Base-by-base conservation (phyloP, 1,140 invertebrate species). In the Coboldia fuscipes region DNA sequence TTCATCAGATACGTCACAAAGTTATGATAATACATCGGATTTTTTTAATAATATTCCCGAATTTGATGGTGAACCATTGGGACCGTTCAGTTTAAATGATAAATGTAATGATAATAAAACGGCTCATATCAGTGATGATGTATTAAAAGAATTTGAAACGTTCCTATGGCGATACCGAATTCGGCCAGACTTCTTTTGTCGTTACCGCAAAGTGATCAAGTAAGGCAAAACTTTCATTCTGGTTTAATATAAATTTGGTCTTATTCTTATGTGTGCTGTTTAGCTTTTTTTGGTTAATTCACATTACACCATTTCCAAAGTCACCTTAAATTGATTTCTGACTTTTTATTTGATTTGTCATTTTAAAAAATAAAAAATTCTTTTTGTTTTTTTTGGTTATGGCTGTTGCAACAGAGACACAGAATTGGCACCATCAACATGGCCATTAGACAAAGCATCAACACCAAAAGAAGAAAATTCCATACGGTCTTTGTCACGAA, bases 131-230 rank as follows among this genome's bases (percentile, higher is more conserved):
- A 63, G 34, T 46, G 63, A 38, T 13, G 58, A 62, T 21, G 58
- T 65, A 22, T 48, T 71, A 36, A 56, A 59, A n/a, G 58, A 62
- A 37, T 72, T 66, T 43, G 66, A 71, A 43, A 63, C 68, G 37
- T 70, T 71, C 44, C 57, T 73, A 4, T 61, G 61, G 35, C 58
- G 60, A n/a, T 55, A 72, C 48, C 56, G 65, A 36, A 72, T 72
- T 47, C 61, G 61, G 27, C 67, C 70, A 0, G 68, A 72, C 34
- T 69, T 72, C 42, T 71, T 73, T 45, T 72, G 70, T 43, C 58
- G 58, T 37, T 62, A 52, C 40, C 52, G 51, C 32, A 53, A 50
- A 37, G 50, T 52, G 18, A 40, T 52, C 34, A 50, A 49, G 51
- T 54, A 33, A 38, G 41, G 36, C 16, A 24, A 30, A 27, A 23